These are phyloP conservation scores for Drosophila bocqueti DNA, from an alignment of 1,140 invertebrate species.

Conservation along the genomic window DNA sequence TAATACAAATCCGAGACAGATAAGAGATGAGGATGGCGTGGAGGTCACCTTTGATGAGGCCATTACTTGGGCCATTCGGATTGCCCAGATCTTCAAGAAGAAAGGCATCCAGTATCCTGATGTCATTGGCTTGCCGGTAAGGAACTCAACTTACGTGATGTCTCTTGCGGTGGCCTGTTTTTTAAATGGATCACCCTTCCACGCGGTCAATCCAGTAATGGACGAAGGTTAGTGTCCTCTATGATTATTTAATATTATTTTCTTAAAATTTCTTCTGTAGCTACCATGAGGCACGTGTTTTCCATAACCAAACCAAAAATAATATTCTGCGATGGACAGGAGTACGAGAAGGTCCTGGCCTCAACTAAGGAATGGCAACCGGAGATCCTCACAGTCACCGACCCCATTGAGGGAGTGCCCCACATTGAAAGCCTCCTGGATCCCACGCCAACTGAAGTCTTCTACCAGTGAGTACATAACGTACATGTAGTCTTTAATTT, in stretches of 20 bases:
- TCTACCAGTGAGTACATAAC: background rate
- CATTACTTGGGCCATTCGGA: conserved; percentile 3
- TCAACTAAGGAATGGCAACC: background rate
- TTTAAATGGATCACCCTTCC: conserved; percentile 3
- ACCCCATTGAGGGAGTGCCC: background rate
- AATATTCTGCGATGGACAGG: conserved; percentile 1
- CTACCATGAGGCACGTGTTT: conserved; percentile 1
- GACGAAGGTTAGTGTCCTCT: background rate
- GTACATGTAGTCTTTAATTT: too few species aligned
- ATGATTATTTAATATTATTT: background rate
- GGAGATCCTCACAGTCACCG: background rate
- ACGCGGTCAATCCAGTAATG: background rate
- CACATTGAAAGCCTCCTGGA: conserved; percentile 1
- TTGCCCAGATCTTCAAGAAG: conserved; percentile 2
- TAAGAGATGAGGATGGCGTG: background rate
- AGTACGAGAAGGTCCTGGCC: background rate
- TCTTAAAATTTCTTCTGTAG: background rate
- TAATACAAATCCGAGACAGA: background rate
- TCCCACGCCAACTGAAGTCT: background rate
- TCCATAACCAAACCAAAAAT: conserved; percentile 4
- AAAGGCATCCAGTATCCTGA: conserved; percentile 7
- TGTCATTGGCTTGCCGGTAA: background rate
- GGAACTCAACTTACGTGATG: conserved; percentile 2
- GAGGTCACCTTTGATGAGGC: background rate
- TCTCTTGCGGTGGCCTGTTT: background rate